phyloP scores from a whole-genome alignment of 1,140 invertebrate species.

The Brachionus paranguensis region DNA sequence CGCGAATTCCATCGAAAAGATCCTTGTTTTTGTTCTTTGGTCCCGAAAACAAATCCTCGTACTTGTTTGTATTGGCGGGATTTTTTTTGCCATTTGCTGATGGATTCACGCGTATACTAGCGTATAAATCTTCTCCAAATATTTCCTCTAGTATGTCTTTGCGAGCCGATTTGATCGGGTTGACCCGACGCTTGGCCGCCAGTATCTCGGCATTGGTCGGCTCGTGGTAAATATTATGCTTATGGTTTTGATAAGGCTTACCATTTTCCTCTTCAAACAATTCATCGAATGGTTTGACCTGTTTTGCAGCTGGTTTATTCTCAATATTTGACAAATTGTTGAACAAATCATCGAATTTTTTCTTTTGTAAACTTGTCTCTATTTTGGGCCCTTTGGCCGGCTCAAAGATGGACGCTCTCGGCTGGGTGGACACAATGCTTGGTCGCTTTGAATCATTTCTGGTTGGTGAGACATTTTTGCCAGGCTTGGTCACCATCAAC shows the following conservation, averaged over 20 bases:
- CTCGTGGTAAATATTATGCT: not conserved
- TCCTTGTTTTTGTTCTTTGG: not conserved
- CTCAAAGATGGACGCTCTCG: slow-evolving; percentile 12
- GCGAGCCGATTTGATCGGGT: slow-evolving; percentile 11
- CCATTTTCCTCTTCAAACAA: slow-evolving; percentile 12
- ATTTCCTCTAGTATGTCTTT: slow-evolving; percentile 25
- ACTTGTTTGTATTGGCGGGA: not conserved
- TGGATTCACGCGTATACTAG: not conserved
- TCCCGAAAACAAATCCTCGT: not conserved
- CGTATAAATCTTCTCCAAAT: slow-evolving; percentile 12
- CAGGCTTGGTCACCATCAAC: not conserved
- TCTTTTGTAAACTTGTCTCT: slow-evolving; percentile 30
- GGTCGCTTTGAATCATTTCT: not conserved
- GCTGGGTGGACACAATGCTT: not conserved
- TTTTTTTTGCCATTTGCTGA: not conserved
- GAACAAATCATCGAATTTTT: slow-evolving; percentile 38
- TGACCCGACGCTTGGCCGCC: not conserved
- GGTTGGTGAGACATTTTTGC: not conserved
- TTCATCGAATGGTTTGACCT: not conserved
- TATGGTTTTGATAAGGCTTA: not conserved
- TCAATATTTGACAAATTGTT: not conserved
- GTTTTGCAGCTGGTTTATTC: not conserved
- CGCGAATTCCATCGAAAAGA: not conserved
- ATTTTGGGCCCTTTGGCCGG: not conserved
- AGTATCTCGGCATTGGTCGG: not conserved